Evolutionary conservation across 2,113 vertebrate species (phyloP).

Genomic region (Spea multiplicata): DNA sequence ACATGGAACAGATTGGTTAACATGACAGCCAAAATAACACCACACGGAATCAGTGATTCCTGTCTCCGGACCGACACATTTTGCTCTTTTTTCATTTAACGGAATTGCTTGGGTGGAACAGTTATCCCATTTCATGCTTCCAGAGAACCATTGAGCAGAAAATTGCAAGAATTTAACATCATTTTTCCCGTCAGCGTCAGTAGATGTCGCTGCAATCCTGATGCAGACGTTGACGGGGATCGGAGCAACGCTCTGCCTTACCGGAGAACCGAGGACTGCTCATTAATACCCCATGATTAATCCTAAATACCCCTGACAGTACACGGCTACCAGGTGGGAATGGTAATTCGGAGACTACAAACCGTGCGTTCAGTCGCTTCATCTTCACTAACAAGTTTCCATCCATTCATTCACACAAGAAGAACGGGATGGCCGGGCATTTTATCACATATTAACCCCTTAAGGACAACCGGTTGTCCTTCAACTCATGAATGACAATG

Average conservation of each 20-base stretch:
- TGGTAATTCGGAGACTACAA: background rate
- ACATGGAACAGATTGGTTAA: too few relatives aligned
- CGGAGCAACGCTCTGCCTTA: background rate
- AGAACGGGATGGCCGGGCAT: background rate
- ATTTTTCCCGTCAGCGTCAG: background rate
- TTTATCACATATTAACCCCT: background rate
- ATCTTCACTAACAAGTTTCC: background rate
- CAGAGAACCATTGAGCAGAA: slow-evolving; percentile 30
- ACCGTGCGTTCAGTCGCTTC: background rate
- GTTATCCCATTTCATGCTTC: slow-evolving; percentile 40
- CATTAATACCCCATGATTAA: background rate
- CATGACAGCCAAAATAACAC: too few relatives aligned
- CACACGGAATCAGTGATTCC: too few relatives aligned
- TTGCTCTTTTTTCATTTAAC: background rate
- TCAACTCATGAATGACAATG: too few relatives aligned
- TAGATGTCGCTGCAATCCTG: slow-evolving; percentile 36
- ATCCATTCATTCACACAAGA: background rate
- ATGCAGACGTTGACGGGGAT: background rate
- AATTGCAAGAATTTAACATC: slow-evolving; percentile 24
- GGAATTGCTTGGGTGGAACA: slow-evolving; percentile 26
- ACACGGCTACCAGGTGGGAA: background rate
- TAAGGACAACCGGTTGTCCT: too few relatives aligned
- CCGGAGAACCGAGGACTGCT: too few relatives aligned
- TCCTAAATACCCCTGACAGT: background rate
- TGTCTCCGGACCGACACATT: too few relatives aligned